Base-by-base conservation (phyloP, 2,888 invertebrate genomes). In the Octodonta nipae region DNA sequence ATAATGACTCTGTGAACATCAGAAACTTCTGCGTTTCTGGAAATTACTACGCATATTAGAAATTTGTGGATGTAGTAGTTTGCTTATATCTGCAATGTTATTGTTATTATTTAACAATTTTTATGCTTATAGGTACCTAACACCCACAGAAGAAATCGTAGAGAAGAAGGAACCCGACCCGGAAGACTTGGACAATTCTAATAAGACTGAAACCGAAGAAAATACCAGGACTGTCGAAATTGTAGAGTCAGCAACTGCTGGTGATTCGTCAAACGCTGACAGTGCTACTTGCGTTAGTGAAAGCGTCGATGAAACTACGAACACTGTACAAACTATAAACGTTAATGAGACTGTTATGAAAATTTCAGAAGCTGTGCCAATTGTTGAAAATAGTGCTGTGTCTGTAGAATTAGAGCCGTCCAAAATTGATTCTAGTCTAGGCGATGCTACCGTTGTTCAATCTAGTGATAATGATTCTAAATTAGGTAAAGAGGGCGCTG, bases 71-170 rank as follows among this genome's bases (percentile, higher is more conserved):
- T n/a, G n/a, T n/a, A n/a, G n/a, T n/a, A n/a, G n/a, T n/a, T n/a
- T n/a, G n/a, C n/a, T n/a, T n/a, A n/a, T n/a, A n/a, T n/a, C n/a
- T n/a, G n/a, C n/a, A n/a, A n/a, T n/a, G n/a, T n/a, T n/a, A n/a
- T n/a, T n/a, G n/a, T n/a, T n/a, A n/a, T n/a, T n/a, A 22, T 22
- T 4, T 3, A 3, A 22, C 11, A 2, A 22, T 10, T 22, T 22
- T 22, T 22, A n/a, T 12, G 2, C 26, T 31, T 16, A 33, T n/a
- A 43, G 47, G 31, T 78, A 78, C 50, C 58, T 76, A 39, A 78
- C 78, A 29, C 77, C 78, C 13, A 76, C 75, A 24, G 78, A 77
- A 55, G 61, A 62, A 44, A 49, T 52, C 8, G 48, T 50, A n/a
- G 54, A 54, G 31, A 55, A 50, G 40, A 54, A 55, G 30, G 56